Evolutionary conservation across 2,888 invertebrate species (phyloP), one percentile per base, ranked within the genome.

Genomic region (Folsomia candida): DNA sequence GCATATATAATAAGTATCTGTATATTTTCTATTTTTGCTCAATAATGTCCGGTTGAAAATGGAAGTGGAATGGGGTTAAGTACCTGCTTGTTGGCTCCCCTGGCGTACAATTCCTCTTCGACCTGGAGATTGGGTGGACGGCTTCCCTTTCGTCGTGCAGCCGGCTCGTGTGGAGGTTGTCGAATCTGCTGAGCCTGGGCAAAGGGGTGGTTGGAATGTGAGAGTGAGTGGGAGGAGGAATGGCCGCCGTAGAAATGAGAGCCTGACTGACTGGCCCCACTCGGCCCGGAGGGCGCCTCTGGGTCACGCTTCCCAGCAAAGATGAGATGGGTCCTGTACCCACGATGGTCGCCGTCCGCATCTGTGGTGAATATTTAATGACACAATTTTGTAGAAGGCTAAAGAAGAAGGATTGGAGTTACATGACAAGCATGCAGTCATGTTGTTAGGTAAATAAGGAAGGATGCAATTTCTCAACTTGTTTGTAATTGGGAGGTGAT

Each of bases 171-270:
- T 47, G 68, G 51, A 18, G 57, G 61, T 18, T 60, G 57, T 28
- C 68, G 76, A n/a, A 67, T 62, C 22, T 65, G 54, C 28, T 77
- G 76, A 37, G 76, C 72, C 68, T 80, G 79, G 37, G 78, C 78
- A 64, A 80, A 80, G 1, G 79, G 79, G 68, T 80, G 79, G 57
- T 76, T 78, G 78, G 78, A 78, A 78, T 80, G 79, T 77, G 79
- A 78, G 27, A 72, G 69, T 26, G 76, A 74, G 26, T 75, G 69
- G n/a, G 78, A 70, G 51, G 75, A 62, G 67, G 76, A 74, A 64
- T 74, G 75, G 25, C 70, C 62, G 58, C 75, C 77, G 57, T 71
- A 77, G 70, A 75, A 76, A 57, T 78, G 76, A 20, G 73, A 74
- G 27, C 75, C 76, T 24, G 69, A 68, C 59, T 76, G 75, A n/a